Evolutionary conservation across 2,888 invertebrate genomes (phyloP), one percentile per base, ranked within the genome.

Genomic region (Campaea margaritaria): DNA sequence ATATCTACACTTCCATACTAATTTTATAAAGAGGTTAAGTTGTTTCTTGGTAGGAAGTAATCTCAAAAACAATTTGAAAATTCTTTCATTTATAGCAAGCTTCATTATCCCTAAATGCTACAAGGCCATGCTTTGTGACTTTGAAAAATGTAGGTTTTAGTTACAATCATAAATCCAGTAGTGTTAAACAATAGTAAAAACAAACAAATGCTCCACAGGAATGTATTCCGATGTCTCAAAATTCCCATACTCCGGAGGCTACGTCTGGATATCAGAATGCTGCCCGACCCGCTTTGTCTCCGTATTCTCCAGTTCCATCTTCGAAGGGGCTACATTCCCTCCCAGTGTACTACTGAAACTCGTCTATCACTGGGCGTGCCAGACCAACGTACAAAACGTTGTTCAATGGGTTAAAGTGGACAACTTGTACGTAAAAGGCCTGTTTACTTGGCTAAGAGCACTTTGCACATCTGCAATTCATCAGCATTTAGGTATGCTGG

Each of bases 351-450:
- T 97, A 9, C 87, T 98, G 0, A 97, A 97, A 75, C 91, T 98
- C 0, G 94, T 98, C 51, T 98, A 98, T 85, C 97, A 97, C 81
- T 98, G 98, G 98, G 94, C 97, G 0, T 97, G 97, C 70, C 97
- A 98, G 81, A 97, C 98, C 0, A 96, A 96, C 67, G 96, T 97
- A 0, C 96, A 96, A 70, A 98, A 97, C 76, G 97, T 97, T 0
- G 95, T 96, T 0, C 96, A 96, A 64, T 98, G 97, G 98, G 97
- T 97, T 0, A 95, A 94, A 79, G 97, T 92, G 0, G 92, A 92
- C 60, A 92, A 92, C 62, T 68, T 92, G 0, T 92, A 92, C 42
- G 94, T 94, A 0, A 94, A 94, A 64, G 93, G 93, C 0, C 85
- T 96, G 46, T 97, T 96, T 55, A 91, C 91, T 0, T 91, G 91